A percentile compares a stretch with the other conserved stretches of the same genome.
These are phyloP conservation scores for Iselma pallidipennis DNA, from an alignment of 2,888 invertebrate genomes.

Conservation along the genomic window DNA sequence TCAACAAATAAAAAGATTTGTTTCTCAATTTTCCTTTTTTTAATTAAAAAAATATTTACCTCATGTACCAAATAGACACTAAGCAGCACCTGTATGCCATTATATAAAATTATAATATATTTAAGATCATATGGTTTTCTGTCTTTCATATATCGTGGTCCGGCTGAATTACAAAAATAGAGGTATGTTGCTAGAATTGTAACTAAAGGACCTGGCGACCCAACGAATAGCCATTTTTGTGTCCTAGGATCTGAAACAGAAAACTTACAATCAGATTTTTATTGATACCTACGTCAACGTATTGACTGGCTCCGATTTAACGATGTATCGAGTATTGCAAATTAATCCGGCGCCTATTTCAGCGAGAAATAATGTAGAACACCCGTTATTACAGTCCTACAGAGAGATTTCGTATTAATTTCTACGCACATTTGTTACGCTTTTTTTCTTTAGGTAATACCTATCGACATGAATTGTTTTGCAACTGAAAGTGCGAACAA, in stretches of 20 bases:
- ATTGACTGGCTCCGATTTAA: too few species aligned
- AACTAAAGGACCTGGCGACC: conserved; percentile 67
- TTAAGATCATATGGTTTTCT: conserved; percentile 82
- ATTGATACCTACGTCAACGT: too few species aligned
- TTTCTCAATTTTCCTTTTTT: conserved; percentile 42
- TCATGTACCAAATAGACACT: conserved; percentile 61
- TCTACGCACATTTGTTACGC: too few species aligned
- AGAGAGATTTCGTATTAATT: too few species aligned
- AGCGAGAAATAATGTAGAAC: too few species aligned
- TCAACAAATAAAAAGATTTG: conserved; percentile 41
- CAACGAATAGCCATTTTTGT: conserved; percentile 72
- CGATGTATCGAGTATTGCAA: too few species aligned
- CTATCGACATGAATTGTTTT: too few species aligned
- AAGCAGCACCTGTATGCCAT: conserved; percentile 83
- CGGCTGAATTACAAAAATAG: conserved; percentile 75
- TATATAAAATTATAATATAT: conserved; percentile 80
- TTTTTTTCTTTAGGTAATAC: too few species aligned
- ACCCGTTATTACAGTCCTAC: too few species aligned
- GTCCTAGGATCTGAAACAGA: conserved; percentile 63
- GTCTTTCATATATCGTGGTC: conserved; percentile 86
- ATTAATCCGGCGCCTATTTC: too few species aligned
- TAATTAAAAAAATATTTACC: conserved; percentile 43
- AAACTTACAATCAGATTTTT: too few species aligned
- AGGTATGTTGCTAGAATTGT: conserved; percentile 70
- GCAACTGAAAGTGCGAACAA: too few species aligned